Conservation (phyloP, 2,888 invertebrate species). For the Drosophila paramelanica region DNA sequence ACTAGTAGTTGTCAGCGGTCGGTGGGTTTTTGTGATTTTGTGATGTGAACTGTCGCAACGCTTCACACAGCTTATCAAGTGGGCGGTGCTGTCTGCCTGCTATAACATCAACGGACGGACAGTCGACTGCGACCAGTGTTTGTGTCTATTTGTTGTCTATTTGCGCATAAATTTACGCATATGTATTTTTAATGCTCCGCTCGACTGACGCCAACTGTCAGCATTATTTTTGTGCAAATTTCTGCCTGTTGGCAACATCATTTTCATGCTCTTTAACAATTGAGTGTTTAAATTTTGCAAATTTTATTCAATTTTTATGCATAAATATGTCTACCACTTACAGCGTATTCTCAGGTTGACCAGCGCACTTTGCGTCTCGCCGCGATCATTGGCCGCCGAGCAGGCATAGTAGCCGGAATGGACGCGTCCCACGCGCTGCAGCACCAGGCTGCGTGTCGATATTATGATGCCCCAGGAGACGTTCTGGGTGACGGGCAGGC, state of each 20-base stretch:
- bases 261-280: constrained; percentile 49
- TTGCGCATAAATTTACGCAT: constrained; percentile 74
- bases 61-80: constrained; percentile 26
- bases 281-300: constrained; percentile 6
- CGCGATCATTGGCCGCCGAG: constrained; percentile 92
- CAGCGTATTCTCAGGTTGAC: constrained; percentile 93
- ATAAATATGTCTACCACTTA: constrained; percentile 86
- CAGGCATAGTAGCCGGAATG: constrained; percentile 95
- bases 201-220: constrained; percentile 77
- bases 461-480: constrained; percentile 93
- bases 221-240: constrained; percentile 69
- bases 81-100: constrained; percentile 1
- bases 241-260: constrained; percentile 37
- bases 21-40: constrained; percentile 71
- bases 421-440: constrained; percentile 92
- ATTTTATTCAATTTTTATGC: background rate
- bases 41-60: constrained; percentile 69
- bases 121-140: constrained; percentile 11
- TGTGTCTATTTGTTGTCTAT: constrained; percentile 52
- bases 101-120: constrained; percentile 5
- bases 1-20: constrained; percentile 26
- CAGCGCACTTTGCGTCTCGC: constrained; percentile 92
- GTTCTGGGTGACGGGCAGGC: constrained; percentile 91
- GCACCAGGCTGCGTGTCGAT: constrained; percentile 94
- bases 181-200: constrained; percentile 76